phyloP scores from a whole-genome alignment of 2,888 invertebrate genomes.

The Thymelicus acteon region DNA sequence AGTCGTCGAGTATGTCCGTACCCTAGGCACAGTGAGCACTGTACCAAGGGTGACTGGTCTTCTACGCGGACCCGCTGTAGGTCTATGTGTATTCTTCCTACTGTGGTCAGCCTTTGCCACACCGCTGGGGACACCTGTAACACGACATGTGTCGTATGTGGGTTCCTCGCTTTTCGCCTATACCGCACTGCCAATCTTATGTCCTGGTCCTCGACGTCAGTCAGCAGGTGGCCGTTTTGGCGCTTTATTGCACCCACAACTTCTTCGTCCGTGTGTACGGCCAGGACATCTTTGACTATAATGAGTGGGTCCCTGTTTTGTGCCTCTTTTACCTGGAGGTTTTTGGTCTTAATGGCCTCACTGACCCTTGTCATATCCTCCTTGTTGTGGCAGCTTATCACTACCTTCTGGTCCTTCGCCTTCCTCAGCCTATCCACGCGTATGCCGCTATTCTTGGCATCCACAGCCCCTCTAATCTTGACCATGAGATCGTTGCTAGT shows the following conservation, averaged over 20 bases:
- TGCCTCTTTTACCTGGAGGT: conserved; percentile 26
- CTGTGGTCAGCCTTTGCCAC: not conserved
- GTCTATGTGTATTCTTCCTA: conserved; percentile 2
- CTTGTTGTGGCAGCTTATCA: conserved; percentile 35
- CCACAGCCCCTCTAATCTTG: not conserved
- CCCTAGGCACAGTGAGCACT: conserved; percentile 5
- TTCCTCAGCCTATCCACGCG: conserved; percentile 20
- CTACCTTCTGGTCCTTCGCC: conserved; percentile 37
- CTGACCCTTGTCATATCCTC: not conserved
- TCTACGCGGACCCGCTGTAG: conserved; percentile 16
- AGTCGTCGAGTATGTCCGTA: conserved; percentile 5
- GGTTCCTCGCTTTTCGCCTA: conserved; percentile 22
- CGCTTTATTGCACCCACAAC: conserved; percentile 18
- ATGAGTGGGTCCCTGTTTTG: conserved; percentile 37
- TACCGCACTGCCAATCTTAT: conserved; percentile 8
- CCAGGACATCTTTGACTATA: conserved; percentile 21
- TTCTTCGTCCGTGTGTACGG: conserved; percentile 22
- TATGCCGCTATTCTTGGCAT: not conserved
- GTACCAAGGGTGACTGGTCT: conserved; percentile 30
- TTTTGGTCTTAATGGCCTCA: conserved; percentile 25
- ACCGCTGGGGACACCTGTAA: conserved; percentile 2
- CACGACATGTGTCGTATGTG: conserved; percentile 9
- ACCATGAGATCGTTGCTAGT: not conserved
- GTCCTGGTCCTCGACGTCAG: conserved; percentile 11
- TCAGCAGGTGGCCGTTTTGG: conserved; percentile 23